Evolutionary conservation across 1,140 invertebrate genomes (phyloP).

Genomic region (Araneus ventricosus): DNA sequence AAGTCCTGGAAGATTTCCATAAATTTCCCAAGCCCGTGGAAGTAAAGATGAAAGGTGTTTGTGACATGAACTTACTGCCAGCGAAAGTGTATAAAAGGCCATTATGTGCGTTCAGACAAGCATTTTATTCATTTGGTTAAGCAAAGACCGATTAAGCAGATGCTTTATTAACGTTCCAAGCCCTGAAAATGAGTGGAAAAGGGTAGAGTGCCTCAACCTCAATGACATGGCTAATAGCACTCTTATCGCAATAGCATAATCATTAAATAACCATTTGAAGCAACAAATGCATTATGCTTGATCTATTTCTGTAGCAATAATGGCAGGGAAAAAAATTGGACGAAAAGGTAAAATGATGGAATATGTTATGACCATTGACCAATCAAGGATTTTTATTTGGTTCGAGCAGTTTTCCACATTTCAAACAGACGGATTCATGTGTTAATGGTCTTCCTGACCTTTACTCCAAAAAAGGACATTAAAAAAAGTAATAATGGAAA

Average conservation of each 20-base stretch:
- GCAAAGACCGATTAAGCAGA: constrained; percentile 47
- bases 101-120: background rate
- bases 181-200: background rate
- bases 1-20: background rate
- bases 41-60: background rate
- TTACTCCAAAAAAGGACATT: background rate
- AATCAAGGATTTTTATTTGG: constrained; percentile 28
- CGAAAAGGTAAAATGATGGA: background rate
- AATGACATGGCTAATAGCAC: constrained; percentile 55
- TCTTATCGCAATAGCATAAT: constrained; percentile 44
- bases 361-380: background rate
- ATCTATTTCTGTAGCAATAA: constrained; percentile 62
- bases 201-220: background rate
- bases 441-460: constrained; percentile 30
- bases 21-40: background rate
- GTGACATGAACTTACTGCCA: background rate
- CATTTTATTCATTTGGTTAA: constrained; percentile 59
- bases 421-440: background rate
- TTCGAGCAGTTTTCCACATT: background rate
- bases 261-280: constrained; percentile 75
- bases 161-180: constrained; percentile 51
- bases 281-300: constrained; percentile 71
- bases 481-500: background rate
- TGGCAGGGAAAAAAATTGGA: background rate
- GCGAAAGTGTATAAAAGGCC: background rate